Conservation (phyloP, 2,888 invertebrate species). For the Petrolisthes cinctipes region DNA sequence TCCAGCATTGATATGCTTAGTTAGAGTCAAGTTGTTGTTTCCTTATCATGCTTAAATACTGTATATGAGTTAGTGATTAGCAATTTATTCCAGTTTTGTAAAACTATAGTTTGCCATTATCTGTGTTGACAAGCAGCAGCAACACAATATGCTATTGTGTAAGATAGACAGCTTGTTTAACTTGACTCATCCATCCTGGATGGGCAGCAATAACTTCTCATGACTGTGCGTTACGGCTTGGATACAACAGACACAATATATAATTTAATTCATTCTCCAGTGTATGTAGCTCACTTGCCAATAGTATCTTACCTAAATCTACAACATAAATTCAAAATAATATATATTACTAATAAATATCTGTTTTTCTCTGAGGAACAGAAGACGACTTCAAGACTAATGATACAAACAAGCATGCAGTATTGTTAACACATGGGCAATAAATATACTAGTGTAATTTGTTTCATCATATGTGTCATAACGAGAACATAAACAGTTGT, state of each 20-base stretch:
- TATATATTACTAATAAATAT: slow-evolving; percentile 10
- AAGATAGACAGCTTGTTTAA: too few species aligned
- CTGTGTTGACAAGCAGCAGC: too few species aligned
- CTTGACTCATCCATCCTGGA: too few species aligned
- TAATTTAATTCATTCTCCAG: neutral
- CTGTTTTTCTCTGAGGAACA: neutral
- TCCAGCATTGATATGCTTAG: too few species aligned
- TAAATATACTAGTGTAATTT: neutral
- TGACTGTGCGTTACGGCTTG: too few species aligned
- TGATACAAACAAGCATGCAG: neutral
- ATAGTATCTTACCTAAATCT: neutral
- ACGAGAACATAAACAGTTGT: slow-evolving; percentile 3
- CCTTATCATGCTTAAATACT: too few species aligned
- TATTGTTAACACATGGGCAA: neutral
- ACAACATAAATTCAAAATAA: neutral
- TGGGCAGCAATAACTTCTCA: too few species aligned
- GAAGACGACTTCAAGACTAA: neutral
- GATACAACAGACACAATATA: neutral
- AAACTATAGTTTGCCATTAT: too few species aligned
- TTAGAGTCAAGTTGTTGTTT: too few species aligned
- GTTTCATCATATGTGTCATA: neutral
- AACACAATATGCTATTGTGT: too few species aligned
- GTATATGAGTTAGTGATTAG: too few species aligned
- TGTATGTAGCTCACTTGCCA: neutral
- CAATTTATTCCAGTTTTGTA: too few species aligned